Evolutionary conservation across 1,140 invertebrate genomes (phyloP).

Genomic region (Hyposmocoma kahamanoa): DNA sequence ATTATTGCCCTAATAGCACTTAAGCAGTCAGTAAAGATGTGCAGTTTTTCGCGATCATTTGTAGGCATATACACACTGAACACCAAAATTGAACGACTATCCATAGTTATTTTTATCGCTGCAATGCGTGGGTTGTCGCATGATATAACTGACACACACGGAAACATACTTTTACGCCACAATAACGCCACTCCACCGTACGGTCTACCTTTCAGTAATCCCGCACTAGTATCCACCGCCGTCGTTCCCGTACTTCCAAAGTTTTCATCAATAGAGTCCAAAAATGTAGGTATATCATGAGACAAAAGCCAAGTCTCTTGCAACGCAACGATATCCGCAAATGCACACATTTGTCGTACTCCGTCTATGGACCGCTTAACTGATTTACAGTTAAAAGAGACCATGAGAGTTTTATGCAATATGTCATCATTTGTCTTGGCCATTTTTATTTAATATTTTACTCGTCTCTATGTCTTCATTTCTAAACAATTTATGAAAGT

Average conservation of each 20-base stretch:
- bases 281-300: not conserved
- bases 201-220: not conserved
- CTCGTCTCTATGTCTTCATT: not conserved
- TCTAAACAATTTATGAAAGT: constrained; percentile 4
- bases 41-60: not conserved
- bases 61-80: not conserved
- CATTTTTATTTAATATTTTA: no score
- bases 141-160: not conserved
- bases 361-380: not conserved
- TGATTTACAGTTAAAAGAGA: not conserved
- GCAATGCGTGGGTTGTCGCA: not conserved
- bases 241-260: not conserved
- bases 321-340: not conserved
- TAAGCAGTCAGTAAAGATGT: not conserved
- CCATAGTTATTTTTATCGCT: not conserved
- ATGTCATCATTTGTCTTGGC: not conserved
- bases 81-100: not conserved
- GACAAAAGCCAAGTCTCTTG: not conserved
- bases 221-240: not conserved
- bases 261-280: not conserved
- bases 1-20: not conserved
- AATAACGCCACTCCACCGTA: not conserved
- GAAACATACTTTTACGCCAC: not conserved
- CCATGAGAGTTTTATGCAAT: not conserved
- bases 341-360: not conserved